Evolutionary conservation across 2,113 vertebrate species (phyloP), one percentile per base, ranked within the genome.

Genomic region (Tachysurus vachellii): DNA sequence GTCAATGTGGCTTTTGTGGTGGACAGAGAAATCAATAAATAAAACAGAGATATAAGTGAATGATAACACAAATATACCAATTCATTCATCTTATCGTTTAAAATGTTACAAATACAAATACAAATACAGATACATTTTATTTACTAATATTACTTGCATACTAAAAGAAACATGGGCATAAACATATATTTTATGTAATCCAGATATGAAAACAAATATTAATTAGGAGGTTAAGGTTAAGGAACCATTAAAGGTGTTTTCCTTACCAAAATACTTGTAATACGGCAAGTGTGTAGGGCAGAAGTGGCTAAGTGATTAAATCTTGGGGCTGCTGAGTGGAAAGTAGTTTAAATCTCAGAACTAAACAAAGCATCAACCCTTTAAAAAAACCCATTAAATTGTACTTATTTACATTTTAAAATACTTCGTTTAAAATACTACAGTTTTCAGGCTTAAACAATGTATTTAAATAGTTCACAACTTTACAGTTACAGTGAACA

Each of bases 401-500:
- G 8, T 23, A 4, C 19, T 73, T 44, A 44, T 42, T 10, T 44
- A 44, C 1, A 9, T n/a, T n/a, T n/a, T 50, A 50, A 19, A 9
- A 44, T 17, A 23, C 4, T 73, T 44, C 31, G 36, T 61, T 61
- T 61, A 26, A 26, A 9, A 26, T 8, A n/a, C 11, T 26, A 66
- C 26, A 66, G 8, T 3, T 66, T 28, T 66, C 62, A 66, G 62
- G 62, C 62, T 66, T 47, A 73, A 73, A 47, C 19, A 44, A 23
- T 47, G 19, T 47, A 47, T 47, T 73, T 36, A 36, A 36, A 36
- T 36, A 36, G 10, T 42, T 44, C 36, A 36, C 9, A 23, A 44
- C 64, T 77, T 68, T 31, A 16, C 70, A 83, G 66, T 77, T 36
- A 36, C 75, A 84, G 75, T 84, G 53, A 64, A 82, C n/a, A 61